phyloP scores from a whole-genome alignment of 2,113 vertebrate species.

The Platycercus adscitus region DNA sequence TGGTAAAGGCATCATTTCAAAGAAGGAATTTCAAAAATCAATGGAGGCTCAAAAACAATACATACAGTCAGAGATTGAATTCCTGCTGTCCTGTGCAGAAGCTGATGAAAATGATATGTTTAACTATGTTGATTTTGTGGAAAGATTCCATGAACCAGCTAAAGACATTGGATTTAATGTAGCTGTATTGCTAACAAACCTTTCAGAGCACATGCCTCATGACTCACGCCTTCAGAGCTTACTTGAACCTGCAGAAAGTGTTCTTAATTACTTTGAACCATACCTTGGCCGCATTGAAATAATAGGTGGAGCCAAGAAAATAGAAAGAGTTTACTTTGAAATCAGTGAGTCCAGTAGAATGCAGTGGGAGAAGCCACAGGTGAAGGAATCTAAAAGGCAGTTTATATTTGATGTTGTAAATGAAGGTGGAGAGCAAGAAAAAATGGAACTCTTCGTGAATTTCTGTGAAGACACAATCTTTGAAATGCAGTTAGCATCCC shows the following conservation, averaged over 20 bases:
- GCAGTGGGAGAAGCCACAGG: conserved; percentile 98
- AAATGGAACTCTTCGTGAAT: conserved; percentile 99
- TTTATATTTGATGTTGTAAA: conserved; percentile 99
- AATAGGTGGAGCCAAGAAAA: conserved; percentile 96
- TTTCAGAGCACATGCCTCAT: conserved; percentile 97
- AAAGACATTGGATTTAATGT: conserved; percentile 99
- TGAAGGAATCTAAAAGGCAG: conserved; percentile 97
- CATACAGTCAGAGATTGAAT: conserved; percentile 93
- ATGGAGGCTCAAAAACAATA: conserved; percentile 99
- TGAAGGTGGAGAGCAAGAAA: conserved; percentile 97
- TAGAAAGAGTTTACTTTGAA: conserved; percentile 97
- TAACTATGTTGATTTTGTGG: conserved; percentile 94
- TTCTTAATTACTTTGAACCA: conserved; percentile 96
- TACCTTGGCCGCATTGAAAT: conserved; percentile 96
- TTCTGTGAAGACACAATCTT: conserved; percentile 99
- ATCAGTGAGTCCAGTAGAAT: conserved; percentile 96
- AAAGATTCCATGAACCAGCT: conserved; percentile 94
- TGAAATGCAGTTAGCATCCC: conserved; percentile 97
- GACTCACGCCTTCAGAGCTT: conserved; percentile 91
- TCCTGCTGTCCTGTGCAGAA: conserved; percentile 93
- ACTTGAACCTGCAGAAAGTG: conserved; percentile 90
- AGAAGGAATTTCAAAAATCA: conserved; percentile 98
- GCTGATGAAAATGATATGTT: conserved; percentile 98
- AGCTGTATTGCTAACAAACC: conserved; percentile 92
- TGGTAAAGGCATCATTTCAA: conserved; percentile 94